A percentile compares a stretch with the other conserved stretches of the same genome.
Conservation (phyloP, 2,888 invertebrate genomes). For the Caenorhabditis parvicauda region DNA sequence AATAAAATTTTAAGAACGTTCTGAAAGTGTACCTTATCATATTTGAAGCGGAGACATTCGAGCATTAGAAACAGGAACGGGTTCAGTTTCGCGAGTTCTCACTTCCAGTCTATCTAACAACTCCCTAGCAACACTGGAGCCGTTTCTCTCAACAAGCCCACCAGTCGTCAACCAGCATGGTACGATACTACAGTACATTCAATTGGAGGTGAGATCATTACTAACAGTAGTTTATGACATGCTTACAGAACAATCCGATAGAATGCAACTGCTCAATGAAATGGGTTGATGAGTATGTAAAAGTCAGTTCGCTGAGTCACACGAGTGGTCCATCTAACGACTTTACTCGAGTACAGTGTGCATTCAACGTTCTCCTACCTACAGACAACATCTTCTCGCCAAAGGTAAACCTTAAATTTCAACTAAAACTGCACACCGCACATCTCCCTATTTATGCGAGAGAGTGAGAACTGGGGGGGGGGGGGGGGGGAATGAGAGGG, state of each 20-base stretch:
- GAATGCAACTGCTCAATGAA: conserved; percentile 47
- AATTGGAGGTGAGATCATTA: conserved; percentile 30
- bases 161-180: conserved; percentile 56
- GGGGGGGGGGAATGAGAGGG: no score
- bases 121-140: conserved; percentile 31
- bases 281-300: no score
- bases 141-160: conserved; percentile 34
- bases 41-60: conserved; percentile 78
- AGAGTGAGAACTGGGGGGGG: no score
- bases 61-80: conserved; percentile 77
- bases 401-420: no score
- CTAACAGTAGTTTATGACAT: neutral
- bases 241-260: conserved; percentile 47
- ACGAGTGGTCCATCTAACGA: no score
- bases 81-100: conserved; percentile 69
- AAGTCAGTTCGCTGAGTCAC: no score
- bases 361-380: no score
- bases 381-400: no score
- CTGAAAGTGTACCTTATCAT: conserved; percentile 78
- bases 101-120: conserved; percentile 40
- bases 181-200: conserved; percentile 47
- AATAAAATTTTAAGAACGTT: no score
- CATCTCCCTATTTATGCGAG: no score
- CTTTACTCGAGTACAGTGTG: conserved; percentile 12
- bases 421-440: no score